Conservation (phyloP, 2,113 vertebrate genomes). For the Campylomormyrus numenius region DNA sequence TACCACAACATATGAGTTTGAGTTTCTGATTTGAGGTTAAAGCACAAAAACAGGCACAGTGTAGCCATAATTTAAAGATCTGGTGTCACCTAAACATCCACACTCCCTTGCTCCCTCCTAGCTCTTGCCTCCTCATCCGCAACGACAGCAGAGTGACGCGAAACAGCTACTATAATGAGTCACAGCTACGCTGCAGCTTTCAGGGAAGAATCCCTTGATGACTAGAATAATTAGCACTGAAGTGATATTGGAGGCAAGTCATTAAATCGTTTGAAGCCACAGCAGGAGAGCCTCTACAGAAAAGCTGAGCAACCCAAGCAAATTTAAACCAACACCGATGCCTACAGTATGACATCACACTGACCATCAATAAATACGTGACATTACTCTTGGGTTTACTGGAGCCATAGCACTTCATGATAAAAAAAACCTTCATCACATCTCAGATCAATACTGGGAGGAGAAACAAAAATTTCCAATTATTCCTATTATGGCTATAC, state of each 20-base stretch:
- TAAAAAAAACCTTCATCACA: not conserved
- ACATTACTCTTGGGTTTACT: not conserved
- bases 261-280: conserved; percentile 15
- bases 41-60: not conserved
- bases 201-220: conserved; percentile 14
- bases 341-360: not conserved
- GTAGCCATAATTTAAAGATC: not conserved
- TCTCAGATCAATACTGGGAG: not conserved
- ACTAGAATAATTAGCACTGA: conserved; percentile 18
- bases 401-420: not conserved
- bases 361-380: not conserved
- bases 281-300: not conserved
- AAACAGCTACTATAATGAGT: conserved; percentile 17
- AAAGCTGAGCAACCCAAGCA: not conserved
- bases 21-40: not conserved
- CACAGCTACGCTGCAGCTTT: not conserved
- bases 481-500: not conserved
- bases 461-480: not conserved
- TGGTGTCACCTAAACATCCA: not conserved
- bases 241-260: conserved; percentile 19
- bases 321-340: not conserved
- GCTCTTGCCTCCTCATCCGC: not conserved
- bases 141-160: not conserved
- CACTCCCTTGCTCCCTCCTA: not conserved
- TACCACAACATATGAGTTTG: not conserved